phyloP scores from a whole-genome alignment of 2,888 invertebrate species.

The Zhuqinia jingwanae region DNA sequence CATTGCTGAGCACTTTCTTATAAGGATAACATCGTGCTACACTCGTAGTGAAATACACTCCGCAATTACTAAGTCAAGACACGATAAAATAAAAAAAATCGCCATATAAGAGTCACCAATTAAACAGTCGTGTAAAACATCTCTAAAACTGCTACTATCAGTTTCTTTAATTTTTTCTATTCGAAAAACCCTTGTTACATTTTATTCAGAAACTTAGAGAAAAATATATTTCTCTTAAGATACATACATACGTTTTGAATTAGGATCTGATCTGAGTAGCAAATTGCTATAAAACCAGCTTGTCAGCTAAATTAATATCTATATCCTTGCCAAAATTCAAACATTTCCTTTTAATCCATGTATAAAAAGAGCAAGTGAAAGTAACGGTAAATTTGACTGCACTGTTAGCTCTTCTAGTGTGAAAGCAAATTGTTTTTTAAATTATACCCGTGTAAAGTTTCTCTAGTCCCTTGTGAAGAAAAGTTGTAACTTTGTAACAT shows the following conservation, averaged over 20 bases:
- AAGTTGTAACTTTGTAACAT: background rate
- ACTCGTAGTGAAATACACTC: no score
- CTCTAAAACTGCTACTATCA: background rate
- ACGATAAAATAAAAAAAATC: no score
- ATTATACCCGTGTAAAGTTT: background rate
- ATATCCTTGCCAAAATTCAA: background rate
- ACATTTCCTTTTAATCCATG: background rate
- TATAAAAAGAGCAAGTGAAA: background rate
- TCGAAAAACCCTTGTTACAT: no score
- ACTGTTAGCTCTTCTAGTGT: background rate
- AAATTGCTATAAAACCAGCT: no score
- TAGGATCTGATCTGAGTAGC: no score
- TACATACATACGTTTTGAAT: no score
- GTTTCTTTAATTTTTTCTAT: background rate
- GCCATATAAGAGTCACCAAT: background rate
- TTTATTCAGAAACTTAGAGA: no score
- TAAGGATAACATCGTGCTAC: conserved; percentile 28
- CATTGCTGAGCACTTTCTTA: conserved; percentile 12
- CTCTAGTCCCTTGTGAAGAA: background rate
- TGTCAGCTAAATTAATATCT: no score
- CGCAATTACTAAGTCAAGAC: no score
- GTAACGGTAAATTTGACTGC: background rate
- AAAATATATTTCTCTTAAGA: no score
- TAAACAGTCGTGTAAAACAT: background rate
- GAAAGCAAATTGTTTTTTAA: background rate